Conservation (phyloP, 2,113 vertebrate genomes). For the Panthera leo region DNA sequence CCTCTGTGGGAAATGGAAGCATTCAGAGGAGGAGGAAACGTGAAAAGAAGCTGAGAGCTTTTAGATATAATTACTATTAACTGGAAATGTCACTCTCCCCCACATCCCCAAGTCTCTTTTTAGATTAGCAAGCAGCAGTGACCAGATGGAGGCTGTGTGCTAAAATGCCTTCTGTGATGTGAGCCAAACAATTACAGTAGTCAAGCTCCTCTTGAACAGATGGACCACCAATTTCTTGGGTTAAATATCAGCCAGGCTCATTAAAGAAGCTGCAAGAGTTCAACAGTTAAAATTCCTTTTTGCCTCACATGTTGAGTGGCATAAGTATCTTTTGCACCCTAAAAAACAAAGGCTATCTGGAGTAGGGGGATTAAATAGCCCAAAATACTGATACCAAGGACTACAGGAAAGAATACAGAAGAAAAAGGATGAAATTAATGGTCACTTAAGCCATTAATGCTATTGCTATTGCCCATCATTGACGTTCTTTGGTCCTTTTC, state of each 20-base stretch:
- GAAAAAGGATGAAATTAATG: background rate
- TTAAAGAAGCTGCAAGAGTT: constrained; percentile 71
- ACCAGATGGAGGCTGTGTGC: constrained; percentile 70
- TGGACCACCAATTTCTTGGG: constrained; percentile 61
- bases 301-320: constrained; percentile 12
- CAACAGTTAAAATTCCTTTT: constrained; percentile 59
- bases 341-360: background rate
- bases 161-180: constrained; percentile 55
- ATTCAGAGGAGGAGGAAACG: constrained; percentile 55
- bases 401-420: background rate
- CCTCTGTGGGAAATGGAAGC: constrained; percentile 46
- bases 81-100: constrained; percentile 69
- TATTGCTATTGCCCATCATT: background rate
- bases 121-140: constrained; percentile 66
- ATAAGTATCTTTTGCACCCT: constrained; percentile 18
- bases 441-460: background rate
- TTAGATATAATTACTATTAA: constrained; percentile 75
- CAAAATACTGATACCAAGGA: background rate
- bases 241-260: constrained; percentile 71
- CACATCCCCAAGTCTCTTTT: constrained; percentile 66
- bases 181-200: constrained; percentile 49
- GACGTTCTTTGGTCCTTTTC: background rate
- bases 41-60: constrained; percentile 59
- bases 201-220: constrained; percentile 58
- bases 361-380: background rate